Evolutionary conservation across 2,113 vertebrate species (phyloP).

Genomic region (Aegithalos caudatus): DNA sequence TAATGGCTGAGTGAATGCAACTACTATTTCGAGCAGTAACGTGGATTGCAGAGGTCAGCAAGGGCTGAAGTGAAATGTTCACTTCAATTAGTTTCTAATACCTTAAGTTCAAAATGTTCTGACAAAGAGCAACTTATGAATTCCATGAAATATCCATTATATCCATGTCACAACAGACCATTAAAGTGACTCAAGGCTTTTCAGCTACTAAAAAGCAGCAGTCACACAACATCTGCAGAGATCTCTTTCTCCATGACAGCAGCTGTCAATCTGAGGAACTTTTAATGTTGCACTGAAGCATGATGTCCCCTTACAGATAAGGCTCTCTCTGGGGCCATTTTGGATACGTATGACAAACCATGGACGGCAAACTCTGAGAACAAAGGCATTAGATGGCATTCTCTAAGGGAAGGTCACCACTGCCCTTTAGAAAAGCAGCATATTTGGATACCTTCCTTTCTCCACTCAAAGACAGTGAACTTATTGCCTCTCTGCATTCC

Average conservation of each 20-base stretch:
- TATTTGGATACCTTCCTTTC: background rate
- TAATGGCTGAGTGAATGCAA: background rate
- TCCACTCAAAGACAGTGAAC: background rate
- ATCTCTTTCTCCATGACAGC: background rate
- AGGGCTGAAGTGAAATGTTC: background rate
- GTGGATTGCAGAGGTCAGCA: background rate
- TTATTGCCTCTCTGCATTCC: background rate
- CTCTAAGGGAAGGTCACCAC: background rate
- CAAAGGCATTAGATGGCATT: background rate
- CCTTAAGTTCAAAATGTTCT: constrained; percentile 7
- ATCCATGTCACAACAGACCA: background rate
- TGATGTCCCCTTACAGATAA: background rate
- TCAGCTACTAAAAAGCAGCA: background rate
- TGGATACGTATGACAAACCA: background rate
- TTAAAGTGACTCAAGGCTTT: background rate
- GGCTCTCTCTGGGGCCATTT: background rate
- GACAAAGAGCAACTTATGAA: background rate
- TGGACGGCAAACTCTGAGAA: background rate
- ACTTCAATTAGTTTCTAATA: background rate
- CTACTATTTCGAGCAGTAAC: background rate
- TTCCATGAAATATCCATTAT: background rate
- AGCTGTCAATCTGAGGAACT: background rate
- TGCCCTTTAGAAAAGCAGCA: background rate
- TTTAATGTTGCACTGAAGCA: background rate
- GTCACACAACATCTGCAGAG: background rate